Percentiles rank a stretch among this genome's conserved stretches.
Conservation (phyloP, 2,113 vertebrate species). For the Osmerus mordax region DNA sequence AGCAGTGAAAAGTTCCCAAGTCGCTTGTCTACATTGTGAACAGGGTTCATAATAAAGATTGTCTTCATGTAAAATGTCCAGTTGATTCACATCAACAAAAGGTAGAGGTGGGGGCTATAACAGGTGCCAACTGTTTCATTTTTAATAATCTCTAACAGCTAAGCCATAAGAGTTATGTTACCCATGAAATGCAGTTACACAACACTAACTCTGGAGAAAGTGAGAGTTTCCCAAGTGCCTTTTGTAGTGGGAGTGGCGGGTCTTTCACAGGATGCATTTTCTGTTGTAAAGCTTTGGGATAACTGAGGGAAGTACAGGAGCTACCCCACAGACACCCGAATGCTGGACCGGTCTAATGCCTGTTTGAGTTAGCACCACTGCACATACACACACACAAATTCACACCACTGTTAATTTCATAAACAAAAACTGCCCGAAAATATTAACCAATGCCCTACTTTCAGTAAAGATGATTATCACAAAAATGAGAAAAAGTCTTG, state of each 20-base stretch:
- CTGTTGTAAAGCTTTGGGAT: not conserved
- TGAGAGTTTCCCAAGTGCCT: not conserved
- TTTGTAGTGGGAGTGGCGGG: not conserved
- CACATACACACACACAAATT: too few species aligned
- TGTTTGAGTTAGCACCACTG: too few species aligned
- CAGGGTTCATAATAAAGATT: not conserved
- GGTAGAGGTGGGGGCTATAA: not conserved
- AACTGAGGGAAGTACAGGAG: not conserved
- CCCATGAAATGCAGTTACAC: not conserved
- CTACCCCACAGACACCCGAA: too few species aligned
- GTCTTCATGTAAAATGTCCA: constrained; percentile 1
- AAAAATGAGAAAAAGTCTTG: too few species aligned
- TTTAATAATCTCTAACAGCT: not conserved
- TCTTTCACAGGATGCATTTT: not conserved
- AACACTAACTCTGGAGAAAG: not conserved
- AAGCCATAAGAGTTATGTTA: not conserved
- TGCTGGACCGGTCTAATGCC: too few species aligned
- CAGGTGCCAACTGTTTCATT: not conserved
- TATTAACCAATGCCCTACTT: too few species aligned
- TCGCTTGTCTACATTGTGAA: not conserved
- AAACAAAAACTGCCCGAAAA: too few species aligned
- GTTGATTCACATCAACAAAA: not conserved
- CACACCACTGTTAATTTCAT: too few species aligned
- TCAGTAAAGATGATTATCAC: too few species aligned
- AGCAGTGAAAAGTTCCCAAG: not conserved